A percentile compares a stretch with the other conserved stretches of the same genome.
These are phyloP conservation scores for Harpalus rufipes DNA, from an alignment of 2,888 invertebrate genomes.

Conservation along the genomic window DNA sequence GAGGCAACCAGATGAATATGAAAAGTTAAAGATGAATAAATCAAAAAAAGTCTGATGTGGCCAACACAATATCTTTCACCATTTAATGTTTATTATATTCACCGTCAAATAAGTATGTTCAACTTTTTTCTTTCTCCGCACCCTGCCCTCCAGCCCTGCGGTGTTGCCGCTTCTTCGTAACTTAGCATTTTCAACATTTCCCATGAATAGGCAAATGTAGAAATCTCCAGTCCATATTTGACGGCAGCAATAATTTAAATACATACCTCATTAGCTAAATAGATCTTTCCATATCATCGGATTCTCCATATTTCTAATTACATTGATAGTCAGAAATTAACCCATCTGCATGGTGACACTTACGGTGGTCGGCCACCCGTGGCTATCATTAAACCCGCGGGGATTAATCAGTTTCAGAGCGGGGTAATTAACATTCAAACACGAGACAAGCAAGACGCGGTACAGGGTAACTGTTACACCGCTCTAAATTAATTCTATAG, in stretches of 20 bases:
- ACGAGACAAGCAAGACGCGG: constrained; percentile 12
- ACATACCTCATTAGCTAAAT: too few species aligned
- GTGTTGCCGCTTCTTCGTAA: too few species aligned
- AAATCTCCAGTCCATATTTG: too few species aligned
- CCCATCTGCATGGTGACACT: constrained; percentile 15
- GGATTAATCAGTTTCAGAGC: constrained; percentile 9
- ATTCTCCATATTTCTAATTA: not conserved
- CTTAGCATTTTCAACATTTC: too few species aligned
- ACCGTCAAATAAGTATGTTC: too few species aligned
- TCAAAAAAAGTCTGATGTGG: too few species aligned
- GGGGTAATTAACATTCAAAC: constrained; percentile 27
- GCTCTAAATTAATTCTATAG: constrained; percentile 28
- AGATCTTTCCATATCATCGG: not conserved
- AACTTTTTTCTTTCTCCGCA: too few species aligned
- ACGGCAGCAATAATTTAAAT: too few species aligned
- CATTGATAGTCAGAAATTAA: constrained; percentile 1
- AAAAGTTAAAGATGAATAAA: not conserved
- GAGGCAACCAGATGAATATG: not conserved
- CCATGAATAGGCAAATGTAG: too few species aligned
- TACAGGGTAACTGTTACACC: constrained; percentile 17
- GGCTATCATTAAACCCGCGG: constrained; percentile 15
- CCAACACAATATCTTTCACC: too few species aligned
- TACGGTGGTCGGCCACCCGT: constrained; percentile 7
- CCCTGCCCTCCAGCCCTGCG: too few species aligned
- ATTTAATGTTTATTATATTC: too few species aligned